Evolutionary conservation across 2,888 invertebrate genomes (phyloP).

Genomic region (Cephonodes hylas): DNA sequence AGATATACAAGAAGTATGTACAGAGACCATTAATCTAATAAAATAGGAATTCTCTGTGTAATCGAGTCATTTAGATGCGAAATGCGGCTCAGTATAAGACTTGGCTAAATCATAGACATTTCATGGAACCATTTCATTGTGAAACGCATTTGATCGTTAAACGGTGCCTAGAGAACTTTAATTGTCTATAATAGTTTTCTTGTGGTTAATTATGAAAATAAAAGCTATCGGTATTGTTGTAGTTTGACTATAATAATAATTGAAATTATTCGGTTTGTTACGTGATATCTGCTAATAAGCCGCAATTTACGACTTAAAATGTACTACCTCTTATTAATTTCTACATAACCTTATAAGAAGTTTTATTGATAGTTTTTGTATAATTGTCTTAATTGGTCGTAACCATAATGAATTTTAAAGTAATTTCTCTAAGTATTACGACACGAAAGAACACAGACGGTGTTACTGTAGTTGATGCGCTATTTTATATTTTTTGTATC

Average conservation of each 20-base stretch:
- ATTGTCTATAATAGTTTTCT: slow-evolving; percentile 4
- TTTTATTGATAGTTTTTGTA: not conserved
- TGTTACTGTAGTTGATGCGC: too few species aligned
- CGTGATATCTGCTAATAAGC: not conserved
- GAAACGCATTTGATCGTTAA: slow-evolving; percentile 1
- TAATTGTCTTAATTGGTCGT: not conserved
- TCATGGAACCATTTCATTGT: not conserved
- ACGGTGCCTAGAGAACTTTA: not conserved
- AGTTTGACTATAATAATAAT: not conserved
- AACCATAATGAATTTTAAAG: not conserved
- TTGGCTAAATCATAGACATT: not conserved
- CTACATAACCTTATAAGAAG: not conserved
- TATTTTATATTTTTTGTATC: too few species aligned
- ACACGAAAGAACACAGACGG: too few species aligned
- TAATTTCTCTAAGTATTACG: not conserved
- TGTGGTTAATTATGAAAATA: slow-evolving; percentile 6
- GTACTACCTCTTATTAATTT: not conserved
- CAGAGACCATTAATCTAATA: not conserved
- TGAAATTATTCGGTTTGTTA: not conserved
- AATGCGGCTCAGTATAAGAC: not conserved
- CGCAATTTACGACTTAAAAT: not conserved
- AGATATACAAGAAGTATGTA: not conserved
- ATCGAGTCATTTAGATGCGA: slow-evolving; percentile 3
- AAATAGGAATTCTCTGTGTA: not conserved
- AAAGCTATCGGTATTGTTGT: slow-evolving; percentile 1